phyloP scores from a whole-genome alignment of 2,113 vertebrate genomes.

The Noctilio leporinus region DNA sequence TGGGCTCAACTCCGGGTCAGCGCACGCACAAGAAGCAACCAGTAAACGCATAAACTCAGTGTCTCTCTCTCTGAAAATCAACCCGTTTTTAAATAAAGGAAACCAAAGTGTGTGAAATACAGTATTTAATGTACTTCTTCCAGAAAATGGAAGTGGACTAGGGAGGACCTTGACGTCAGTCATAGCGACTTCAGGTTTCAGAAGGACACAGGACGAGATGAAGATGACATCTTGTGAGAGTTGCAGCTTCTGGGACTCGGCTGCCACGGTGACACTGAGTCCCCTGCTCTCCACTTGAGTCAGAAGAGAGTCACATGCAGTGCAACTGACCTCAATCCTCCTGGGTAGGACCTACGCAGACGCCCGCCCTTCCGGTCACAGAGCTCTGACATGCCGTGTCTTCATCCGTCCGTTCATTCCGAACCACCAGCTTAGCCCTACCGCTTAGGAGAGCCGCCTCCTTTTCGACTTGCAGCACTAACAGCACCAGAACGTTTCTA shows the following conservation, averaged over 20 bases:
- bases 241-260: background rate
- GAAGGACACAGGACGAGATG: background rate
- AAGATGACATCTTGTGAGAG: background rate
- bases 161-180: background rate
- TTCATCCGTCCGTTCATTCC: background rate
- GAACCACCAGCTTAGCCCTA: background rate
- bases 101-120: background rate
- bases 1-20: too few species aligned
- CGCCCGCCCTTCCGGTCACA: background rate
- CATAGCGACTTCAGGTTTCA: background rate
- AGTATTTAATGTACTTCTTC: background rate
- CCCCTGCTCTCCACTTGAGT: conserved; percentile 6
- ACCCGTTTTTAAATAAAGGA: too few species aligned
- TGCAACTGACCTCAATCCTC: conserved; percentile 3
- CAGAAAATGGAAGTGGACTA: background rate
- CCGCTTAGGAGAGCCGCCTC: background rate
- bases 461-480: background rate
- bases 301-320: conserved; percentile 29
- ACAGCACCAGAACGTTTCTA: background rate
- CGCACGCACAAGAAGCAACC: too few species aligned
- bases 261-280: too few species aligned
- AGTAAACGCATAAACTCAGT: too few species aligned
- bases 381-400: background rate
- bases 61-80: too few species aligned
- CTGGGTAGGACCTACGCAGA: too few species aligned